phyloP scores from a whole-genome alignment of 2,888 invertebrate genomes.

The Drosophila cyrtoloma region DNA sequence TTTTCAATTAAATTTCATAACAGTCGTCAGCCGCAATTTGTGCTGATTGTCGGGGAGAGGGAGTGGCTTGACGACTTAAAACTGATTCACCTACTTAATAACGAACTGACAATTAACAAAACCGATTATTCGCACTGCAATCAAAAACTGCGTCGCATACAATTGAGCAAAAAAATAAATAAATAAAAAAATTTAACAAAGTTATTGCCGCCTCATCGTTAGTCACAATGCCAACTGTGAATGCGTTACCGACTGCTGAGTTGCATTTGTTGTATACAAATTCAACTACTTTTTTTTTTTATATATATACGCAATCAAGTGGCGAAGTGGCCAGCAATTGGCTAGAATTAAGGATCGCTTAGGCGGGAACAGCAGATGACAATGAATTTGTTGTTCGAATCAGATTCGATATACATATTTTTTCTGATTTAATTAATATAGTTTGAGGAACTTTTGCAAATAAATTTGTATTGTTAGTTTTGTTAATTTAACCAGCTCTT shows the following conservation, averaged over 20 bases:
- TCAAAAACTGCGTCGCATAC: slow-evolving; percentile 35
- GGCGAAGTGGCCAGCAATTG: slow-evolving; percentile 44
- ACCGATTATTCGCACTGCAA: slow-evolving; percentile 39
- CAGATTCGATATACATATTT: slow-evolving; percentile 2
- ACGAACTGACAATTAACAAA: slow-evolving; percentile 65
- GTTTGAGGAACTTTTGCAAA: slow-evolving; percentile 46
- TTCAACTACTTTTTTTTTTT: background rate
- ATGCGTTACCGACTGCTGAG: background rate
- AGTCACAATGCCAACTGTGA: slow-evolving; percentile 25
- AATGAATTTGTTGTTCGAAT: slow-evolving; percentile 57
- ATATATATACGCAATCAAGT: slow-evolving; percentile 2
- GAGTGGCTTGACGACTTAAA: slow-evolving; percentile 44
- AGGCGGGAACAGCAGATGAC: slow-evolving; percentile 14
- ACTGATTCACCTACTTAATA: slow-evolving; percentile 60
- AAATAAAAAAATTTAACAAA: background rate
- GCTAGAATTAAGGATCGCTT: slow-evolving; percentile 26
- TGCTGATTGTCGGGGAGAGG: slow-evolving; percentile 26
- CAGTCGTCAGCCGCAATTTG: slow-evolving; percentile 45
- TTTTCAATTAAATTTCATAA: slow-evolving; percentile 52
- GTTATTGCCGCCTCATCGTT: slow-evolving; percentile 7
- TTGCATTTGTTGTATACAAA: background rate
- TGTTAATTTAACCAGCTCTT: background rate
- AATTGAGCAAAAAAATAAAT: slow-evolving; percentile 1
- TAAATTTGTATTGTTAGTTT: background rate
- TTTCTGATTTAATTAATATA: slow-evolving; percentile 45